Base-by-base conservation (phyloP, 2,888 invertebrate genomes). In the Drosophila mettleri region DNA sequence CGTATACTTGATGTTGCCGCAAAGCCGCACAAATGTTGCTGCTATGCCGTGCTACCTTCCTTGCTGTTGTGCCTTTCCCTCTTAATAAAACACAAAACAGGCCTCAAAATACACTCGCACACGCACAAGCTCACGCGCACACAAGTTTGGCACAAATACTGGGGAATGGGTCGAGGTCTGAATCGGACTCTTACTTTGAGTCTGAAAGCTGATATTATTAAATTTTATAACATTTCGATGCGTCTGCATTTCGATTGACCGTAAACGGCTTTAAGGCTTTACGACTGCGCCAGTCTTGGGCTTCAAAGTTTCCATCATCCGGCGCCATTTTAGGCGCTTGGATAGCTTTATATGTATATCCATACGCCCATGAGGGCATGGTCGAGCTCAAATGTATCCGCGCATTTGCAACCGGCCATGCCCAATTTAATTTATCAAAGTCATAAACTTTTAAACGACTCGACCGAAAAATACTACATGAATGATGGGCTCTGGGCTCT, bases 221-320 rank as follows among this genome's bases (percentile, higher is more conserved):
- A 85, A 85, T 86, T 88, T 86, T 80, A 85, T 76, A 88, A 86
- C 86, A 80, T 80, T 86, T 83, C 81, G 86, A 83, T 88, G 88
- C 69, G 78, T 80, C 69, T 76, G 86, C 78, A 84, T 80, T 85
- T 85, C 80, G 80, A 83, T 86, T 86, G 86, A 78, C 67, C 80
- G 78, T 80, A 86, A 85, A 85, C 74, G 76, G 70, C 78, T 83
- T 78, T 78, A 83, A 70, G 80, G 59, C 63, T 68, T 64, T 69
- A 54, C 49, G 57, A 45, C 41, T 52, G n/a, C 34, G 43, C 36
- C 62, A 68, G 36, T 57, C 45, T 33, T 38, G 41, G 46, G 66
- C 55, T 69, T 62, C 69, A 84, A 82, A 78, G 59, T 75, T 81
- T 66, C 20, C 62, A 12, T 9, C 27, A 58, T 24, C 38, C 36